Evolutionary conservation across 1,140 invertebrate species (phyloP).

Genomic region (Chironomus striatipennis): DNA sequence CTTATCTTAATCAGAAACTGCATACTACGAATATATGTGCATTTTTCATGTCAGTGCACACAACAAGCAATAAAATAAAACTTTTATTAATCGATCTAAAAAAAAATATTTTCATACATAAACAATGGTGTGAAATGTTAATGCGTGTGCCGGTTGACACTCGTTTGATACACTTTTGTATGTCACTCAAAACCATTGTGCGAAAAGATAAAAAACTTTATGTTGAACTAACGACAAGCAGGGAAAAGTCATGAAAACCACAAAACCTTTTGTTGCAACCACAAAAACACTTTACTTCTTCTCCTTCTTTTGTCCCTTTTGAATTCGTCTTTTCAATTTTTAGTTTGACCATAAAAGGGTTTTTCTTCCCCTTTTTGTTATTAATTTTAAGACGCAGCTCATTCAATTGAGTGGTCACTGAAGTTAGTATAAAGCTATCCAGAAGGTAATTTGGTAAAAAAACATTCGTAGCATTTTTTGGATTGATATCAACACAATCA

Average conservation of each 20-base stretch:
- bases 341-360: not conserved
- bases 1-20: too few relatives aligned
- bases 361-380: too few relatives aligned
- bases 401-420: too few relatives aligned
- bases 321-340: not conserved
- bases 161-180: not conserved
- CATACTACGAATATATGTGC: not conserved
- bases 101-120: not conserved
- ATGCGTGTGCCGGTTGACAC: constrained; percentile 1
- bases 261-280: not conserved
- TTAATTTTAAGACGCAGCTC: too few relatives aligned
- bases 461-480: too few relatives aligned
- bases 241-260: constrained; percentile 1
- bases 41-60: constrained; percentile 10
- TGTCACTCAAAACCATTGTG: not conserved
- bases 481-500: too few relatives aligned
- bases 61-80: not conserved
- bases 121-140: constrained; percentile 1
- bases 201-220: not conserved
- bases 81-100: not conserved
- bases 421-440: too few relatives aligned
- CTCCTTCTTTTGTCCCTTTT: not conserved
- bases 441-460: too few relatives aligned
- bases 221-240: not conserved
- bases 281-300: not conserved